Evolutionary conservation across 2,797 vertebrate genomes (phyloP), one percentile per base, ranked within the genome.

Genomic region (Naso thynnoides): DNA sequence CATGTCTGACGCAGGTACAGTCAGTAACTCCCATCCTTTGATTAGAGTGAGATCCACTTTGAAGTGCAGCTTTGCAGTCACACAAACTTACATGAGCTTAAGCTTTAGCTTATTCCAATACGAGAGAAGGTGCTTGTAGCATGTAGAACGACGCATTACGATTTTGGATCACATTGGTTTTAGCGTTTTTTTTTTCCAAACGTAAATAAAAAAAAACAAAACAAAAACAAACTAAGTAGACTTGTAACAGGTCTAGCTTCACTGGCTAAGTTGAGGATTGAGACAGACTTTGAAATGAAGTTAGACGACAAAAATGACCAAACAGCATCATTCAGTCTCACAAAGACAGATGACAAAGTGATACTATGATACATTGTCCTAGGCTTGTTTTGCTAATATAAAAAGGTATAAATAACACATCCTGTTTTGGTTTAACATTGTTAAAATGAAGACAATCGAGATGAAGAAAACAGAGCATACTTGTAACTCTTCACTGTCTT

Each of bases 381-480:
- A 67, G 63, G 85, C 81, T 83, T 85, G 81, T 84, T 84, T 72
- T 50, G 86, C 84, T 85, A 87, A 87, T 90, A 91, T 87, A 82
- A 91, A 92, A 90, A 86, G 83, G 83, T 89, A 92, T 90, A 91
- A 91, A 90, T 89, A 88, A 91, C 69, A 85, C 56, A 23, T 83
- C 72, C 73, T 67, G 83, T 76, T 91, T 88, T 87, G 80, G 76
- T 86, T 91, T 76, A 92, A 80, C 77, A 86, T 76, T 84, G 74
- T 78, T 73, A 77, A 67, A 57, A 85, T 67, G 67, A 76, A 69
- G 44, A 72, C 45, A 56, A 56, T 78, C 57, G 53, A 65, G 79
- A 75, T 73, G 61, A 76, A 26, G 55, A 78, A 69, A 82, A 68
- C 10, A 54, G 82, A 86, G 81, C 78, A 70, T 21, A 79, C 65